Base-by-base conservation (phyloP, 2,113 vertebrate species). In the Charadrius vociferus region DNA sequence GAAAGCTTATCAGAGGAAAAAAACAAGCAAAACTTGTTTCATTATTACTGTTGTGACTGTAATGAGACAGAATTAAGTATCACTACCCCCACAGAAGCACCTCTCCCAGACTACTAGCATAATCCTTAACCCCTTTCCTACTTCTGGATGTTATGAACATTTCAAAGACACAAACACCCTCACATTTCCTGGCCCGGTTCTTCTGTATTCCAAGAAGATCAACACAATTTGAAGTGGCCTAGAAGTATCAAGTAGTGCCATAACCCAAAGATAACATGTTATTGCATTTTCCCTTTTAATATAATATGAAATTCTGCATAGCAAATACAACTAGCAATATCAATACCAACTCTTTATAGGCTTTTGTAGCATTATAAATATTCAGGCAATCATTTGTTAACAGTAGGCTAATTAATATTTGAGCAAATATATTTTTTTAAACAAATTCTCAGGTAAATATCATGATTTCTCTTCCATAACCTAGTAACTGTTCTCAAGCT, bases 61-160 rank as follows among this genome's bases (percentile, higher is more conserved):
- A 50, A 71, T 4, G 22, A 53, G 50, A 62, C n/a, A 67, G 32
- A 83, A 50, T 14, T 6, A 56, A 80, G 37, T 50, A 71, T 19
- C 50, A 22, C 8, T 37, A 12, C 6, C 5, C 17, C 41, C 50
- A 50, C 15, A 55, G 20, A 66, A 83, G 4, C 6, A 26, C 19
- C 36, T 6, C 7, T 32, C 29, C 14, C 52, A 75, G n/a, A 67
- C 3, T 22, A 32, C 3, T 23, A 65, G 8, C 19, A 62, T 26
- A 87, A 18, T 12, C 18, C 24, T 63, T 53, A 52, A 79, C 4
- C 26, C 18, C 14, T 67, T 63, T 86, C 41, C 45, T 32, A 10
- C 14, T n/a, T 32, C 6, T 0, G 8, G 11, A 21, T 71, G 3
- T 14, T 58, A 55, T 2, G 3, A n/a, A 59, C 16, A 47, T 37